Evolutionary conservation across 2,797 vertebrate species (phyloP).

Genomic region (Anniella stebbinsi): DNA sequence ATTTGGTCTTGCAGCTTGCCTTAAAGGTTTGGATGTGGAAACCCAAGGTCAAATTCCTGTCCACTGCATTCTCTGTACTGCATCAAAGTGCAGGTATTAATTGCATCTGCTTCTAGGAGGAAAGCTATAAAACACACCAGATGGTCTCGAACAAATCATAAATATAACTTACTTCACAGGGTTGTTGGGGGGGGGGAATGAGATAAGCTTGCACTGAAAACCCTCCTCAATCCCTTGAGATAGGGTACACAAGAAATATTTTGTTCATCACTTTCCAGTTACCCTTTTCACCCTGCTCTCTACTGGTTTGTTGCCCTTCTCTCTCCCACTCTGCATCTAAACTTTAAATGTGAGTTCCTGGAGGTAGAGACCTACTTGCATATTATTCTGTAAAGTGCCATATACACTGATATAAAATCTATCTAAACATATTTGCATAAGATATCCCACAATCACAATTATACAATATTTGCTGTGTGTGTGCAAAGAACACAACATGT

Average conservation of each 20-base stretch:
- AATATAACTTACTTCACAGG: background rate
- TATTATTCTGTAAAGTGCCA: background rate
- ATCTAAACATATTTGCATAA: background rate
- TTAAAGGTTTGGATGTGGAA: background rate
- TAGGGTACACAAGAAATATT: background rate
- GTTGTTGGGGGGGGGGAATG: background rate
- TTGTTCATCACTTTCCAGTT: background rate
- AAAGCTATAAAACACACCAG: slow-evolving; percentile 48
- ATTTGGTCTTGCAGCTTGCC: slow-evolving; percentile 18
- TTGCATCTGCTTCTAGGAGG: background rate
- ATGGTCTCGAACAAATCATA: slow-evolving; percentile 25
- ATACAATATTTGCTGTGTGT: background rate
- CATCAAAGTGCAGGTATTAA: background rate
- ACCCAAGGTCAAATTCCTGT: background rate
- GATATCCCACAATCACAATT: background rate
- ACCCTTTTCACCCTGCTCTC: background rate
- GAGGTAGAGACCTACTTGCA: background rate
- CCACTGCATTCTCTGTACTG: background rate
- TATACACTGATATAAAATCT: background rate
- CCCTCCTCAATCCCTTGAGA: background rate
- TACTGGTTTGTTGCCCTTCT: background rate
- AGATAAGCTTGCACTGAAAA: background rate
- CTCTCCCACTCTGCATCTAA: background rate
- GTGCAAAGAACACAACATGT: background rate
- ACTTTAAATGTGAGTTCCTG: background rate